Evolutionary conservation across 1,140 invertebrate species (phyloP), one percentile per base, ranked within the genome.

Genomic region (Phthorimaea operculella): DNA sequence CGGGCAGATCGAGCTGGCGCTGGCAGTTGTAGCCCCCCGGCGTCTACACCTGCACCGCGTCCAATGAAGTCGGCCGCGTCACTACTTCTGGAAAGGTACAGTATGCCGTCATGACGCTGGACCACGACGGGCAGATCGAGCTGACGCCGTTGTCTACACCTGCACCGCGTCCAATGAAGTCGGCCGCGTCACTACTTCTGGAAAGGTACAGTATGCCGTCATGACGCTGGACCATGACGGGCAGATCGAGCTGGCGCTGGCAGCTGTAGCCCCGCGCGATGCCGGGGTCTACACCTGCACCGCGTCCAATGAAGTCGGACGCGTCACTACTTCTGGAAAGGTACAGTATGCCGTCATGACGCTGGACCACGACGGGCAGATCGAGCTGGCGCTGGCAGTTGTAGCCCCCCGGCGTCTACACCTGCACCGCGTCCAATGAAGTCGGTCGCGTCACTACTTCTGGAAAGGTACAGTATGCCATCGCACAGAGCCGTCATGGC

Each of bases 101-200:
- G 33, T n/a, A n/a, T n/a, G 89, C 91, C 15, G 86, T 92, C 17
- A 93, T 93, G 87, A 92, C 92, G 0, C 80, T 94, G 36, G 91
- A 92, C 60, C 87, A 90, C 42, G 95, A 96, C 62, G 95, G 95
- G 0, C 89, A 88, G 16, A 90, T 94, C 4, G 92, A 93, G 66
- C 83, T 96, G 5, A 98, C 78, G 90, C 90, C 3, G 97, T 96
- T 11, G 87, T 91, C n/a, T 99, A 98, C 77, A 92, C 90, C 0
- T 97, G 95, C 62, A 90, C 91, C 0, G 96, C 96, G 1, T 90
- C 89, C 7, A 98, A 98, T 79, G 91, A 93, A 60, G 90, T 97
- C 5, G 96, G 96, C 28, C 86, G 90, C 68, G 88, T 90, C 4
- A 92, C 94, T 64, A 94, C 90, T 4, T 89, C 87, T 10, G 91